A percentile compares a stretch with the other conserved stretches of the same genome.
Evolutionary conservation across 2,113 vertebrate species (phyloP).

Genomic region (Theropithecus gelada): DNA sequence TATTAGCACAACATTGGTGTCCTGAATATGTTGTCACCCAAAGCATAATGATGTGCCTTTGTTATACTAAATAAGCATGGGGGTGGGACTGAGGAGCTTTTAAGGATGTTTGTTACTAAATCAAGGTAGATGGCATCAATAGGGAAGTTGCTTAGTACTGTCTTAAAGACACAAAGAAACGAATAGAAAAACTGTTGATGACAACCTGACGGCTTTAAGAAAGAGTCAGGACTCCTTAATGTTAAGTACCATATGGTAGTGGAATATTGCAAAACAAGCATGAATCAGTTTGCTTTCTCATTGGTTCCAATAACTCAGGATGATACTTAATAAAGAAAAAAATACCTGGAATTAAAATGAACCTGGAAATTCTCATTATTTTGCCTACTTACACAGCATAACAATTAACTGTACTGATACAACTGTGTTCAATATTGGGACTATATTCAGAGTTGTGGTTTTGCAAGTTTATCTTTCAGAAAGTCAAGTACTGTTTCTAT

Average conservation of each 20-base stretch:
- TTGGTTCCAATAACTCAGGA: background rate
- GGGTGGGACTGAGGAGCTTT: rapidly evolving
- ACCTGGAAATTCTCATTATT: background rate
- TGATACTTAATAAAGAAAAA: slow-evolving; percentile 16
- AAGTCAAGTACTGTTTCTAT: background rate
- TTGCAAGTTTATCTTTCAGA: slow-evolving; percentile 17
- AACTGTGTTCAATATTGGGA: background rate
- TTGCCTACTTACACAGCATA: background rate
- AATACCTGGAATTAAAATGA: slow-evolving; percentile 26
- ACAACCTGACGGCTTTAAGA: slow-evolving; percentile 1
- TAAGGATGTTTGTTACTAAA: background rate
- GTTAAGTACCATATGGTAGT: background rate
- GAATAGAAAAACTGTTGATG: background rate
- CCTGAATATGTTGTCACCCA: background rate
- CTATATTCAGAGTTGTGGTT: background rate
- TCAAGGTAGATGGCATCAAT: background rate
- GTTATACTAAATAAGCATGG: background rate
- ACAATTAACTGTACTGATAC: background rate
- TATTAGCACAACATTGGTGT: background rate
- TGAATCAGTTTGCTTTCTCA: background rate
- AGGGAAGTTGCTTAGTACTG: background rate
- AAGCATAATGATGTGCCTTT: background rate
- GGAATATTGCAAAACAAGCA: background rate
- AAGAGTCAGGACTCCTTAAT: background rate
- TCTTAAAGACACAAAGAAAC: background rate